A percentile compares a stretch with the other conserved stretches of the same genome.
These are phyloP conservation scores for Leptopilina drosophilae DNA, from an alignment of 2,888 invertebrate species.

Conservation along the genomic window DNA sequence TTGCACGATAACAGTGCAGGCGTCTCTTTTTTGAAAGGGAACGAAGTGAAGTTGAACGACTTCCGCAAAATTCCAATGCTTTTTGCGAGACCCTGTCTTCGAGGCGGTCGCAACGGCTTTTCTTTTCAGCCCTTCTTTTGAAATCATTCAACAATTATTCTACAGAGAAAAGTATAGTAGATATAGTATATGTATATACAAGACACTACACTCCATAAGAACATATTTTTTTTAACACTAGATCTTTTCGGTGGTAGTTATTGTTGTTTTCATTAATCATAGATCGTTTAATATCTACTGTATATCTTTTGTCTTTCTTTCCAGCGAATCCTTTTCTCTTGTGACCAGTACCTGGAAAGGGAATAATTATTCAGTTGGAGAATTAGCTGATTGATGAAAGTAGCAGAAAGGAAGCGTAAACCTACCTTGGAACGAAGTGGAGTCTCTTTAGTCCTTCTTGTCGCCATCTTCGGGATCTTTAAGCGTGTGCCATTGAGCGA, in stretches of 20 bases:
- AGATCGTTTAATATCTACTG: slow-evolving; percentile 62
- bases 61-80: slow-evolving; percentile 60
- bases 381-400: too few species aligned
- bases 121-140: slow-evolving; percentile 53
- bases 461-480: slow-evolving; percentile 98
- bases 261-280: slow-evolving; percentile 63
- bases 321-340: slow-evolving; percentile 40
- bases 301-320: slow-evolving; percentile 53
- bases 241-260: slow-evolving; percentile 70
- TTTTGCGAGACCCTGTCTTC: slow-evolving; percentile 61
- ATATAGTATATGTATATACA: slow-evolving; percentile 74
- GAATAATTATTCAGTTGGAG: background rate
- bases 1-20: slow-evolving; percentile 45
- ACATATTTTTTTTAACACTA: slow-evolving; percentile 73
- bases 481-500: slow-evolving; percentile 99
- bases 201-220: slow-evolving; percentile 76
- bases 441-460: slow-evolving; percentile 85
- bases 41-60: slow-evolving; percentile 42
- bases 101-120: slow-evolving; percentile 56
- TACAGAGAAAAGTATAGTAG: slow-evolving; percentile 72
- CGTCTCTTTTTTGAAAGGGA: slow-evolving; percentile 37
- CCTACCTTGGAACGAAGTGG: slow-evolving; percentile 11
- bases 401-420: background rate
- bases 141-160: slow-evolving; percentile 66
- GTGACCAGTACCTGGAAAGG: slow-evolving; percentile 45